Percentiles rank a stretch among this genome's conserved stretches.
phyloP scores from a whole-genome alignment of 92 coral and sea anemone species.

The Phenganax marumi region DNA sequence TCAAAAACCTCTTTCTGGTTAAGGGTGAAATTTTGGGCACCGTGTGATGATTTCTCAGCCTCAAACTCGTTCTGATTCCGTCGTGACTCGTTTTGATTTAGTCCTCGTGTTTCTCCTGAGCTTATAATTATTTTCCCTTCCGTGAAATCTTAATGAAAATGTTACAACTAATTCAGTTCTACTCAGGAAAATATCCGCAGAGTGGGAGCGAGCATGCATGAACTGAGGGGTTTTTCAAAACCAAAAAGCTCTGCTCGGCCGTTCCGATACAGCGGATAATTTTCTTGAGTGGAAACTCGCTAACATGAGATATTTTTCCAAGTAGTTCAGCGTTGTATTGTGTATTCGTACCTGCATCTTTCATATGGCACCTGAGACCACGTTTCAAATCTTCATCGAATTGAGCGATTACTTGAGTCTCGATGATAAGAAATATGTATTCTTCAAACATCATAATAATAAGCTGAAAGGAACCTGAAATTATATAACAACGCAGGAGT shows the following conservation, averaged over 20 bases:
- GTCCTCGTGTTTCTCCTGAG: too few relatives aligned
- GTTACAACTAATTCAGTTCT: too few relatives aligned
- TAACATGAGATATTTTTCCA: not conserved
- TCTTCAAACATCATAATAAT: constrained; percentile 91
- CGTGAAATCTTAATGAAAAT: too few relatives aligned
- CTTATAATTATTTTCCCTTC: too few relatives aligned
- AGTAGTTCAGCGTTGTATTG: not conserved
- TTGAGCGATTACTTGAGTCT: constrained; percentile 73
- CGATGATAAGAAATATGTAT: constrained; percentile 80
- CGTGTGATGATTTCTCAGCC: too few relatives aligned
- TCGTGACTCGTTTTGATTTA: too few relatives aligned
- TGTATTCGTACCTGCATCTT: constrained; percentile 27
- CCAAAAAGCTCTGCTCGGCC: too few relatives aligned
- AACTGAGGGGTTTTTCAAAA: too few relatives aligned
- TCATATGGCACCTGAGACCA: constrained; percentile 58
- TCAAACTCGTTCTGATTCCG: too few relatives aligned
- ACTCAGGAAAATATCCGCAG: too few relatives aligned
- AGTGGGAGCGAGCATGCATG: too few relatives aligned
- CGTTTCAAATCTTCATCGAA: constrained; percentile 68
- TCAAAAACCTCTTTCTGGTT: not conserved
- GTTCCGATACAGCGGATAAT: not conserved
- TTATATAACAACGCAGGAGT: not conserved
- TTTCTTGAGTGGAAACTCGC: not conserved
- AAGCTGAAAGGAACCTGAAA: constrained; percentile 84
- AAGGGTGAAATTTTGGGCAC: not conserved